These are phyloP conservation scores for Phylloscopus trochiloides DNA, from an alignment of 2,113 vertebrate species.

Conservation along the genomic window DNA sequence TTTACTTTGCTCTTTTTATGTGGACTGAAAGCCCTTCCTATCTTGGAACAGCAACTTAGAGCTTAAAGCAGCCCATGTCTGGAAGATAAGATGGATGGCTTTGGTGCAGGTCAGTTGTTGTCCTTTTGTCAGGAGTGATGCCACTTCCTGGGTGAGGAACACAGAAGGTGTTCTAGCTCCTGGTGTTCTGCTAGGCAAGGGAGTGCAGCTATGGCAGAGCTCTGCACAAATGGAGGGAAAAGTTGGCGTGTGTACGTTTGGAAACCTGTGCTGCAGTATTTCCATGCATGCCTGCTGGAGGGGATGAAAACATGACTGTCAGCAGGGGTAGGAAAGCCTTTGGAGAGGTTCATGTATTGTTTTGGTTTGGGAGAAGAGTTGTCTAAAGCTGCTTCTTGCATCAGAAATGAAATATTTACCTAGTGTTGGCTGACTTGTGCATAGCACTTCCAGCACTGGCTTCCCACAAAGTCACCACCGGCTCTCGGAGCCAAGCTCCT, in stretches of 20 bases:
- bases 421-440: background rate
- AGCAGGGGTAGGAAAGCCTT: background rate
- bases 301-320: background rate
- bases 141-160: background rate
- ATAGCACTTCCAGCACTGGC: background rate
- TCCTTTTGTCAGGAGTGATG: background rate
- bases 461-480: background rate
- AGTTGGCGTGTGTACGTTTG: background rate
- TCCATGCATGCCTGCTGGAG: rapidly evolving
- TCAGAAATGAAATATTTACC: background rate
- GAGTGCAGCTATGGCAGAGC: background rate
- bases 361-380: background rate
- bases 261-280: background rate
- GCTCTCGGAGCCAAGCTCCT: background rate
- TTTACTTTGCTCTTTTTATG: background rate
- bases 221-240: background rate
- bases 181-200: background rate
- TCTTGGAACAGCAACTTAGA: background rate
- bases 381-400: background rate
- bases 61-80: background rate
- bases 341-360: background rate
- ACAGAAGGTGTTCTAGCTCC: background rate
- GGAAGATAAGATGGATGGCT: background rate
- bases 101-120: background rate
- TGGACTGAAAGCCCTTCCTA: background rate